Evolutionary conservation across 1,140 invertebrate species (phyloP).

Genomic region (Dendroctonus ponderosae): DNA sequence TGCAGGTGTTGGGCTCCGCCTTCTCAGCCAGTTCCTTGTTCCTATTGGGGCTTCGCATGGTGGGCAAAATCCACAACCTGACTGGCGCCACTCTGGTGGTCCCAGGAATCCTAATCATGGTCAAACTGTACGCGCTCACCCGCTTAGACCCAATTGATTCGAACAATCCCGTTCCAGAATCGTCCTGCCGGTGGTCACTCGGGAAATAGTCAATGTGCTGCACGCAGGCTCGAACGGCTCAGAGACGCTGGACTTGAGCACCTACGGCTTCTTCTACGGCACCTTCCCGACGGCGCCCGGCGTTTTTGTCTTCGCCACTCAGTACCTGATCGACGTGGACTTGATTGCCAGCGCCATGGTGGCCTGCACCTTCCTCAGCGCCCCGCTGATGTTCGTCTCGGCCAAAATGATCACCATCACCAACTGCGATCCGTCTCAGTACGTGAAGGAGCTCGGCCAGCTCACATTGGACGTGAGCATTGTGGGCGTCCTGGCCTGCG

Average conservation of each 20-base stretch:
- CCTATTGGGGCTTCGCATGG: constrained; percentile 86
- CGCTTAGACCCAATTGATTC: background rate
- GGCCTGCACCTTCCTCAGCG: constrained; percentile 88
- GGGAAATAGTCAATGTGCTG: constrained; percentile 79
- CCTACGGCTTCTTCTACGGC: constrained; percentile 94
- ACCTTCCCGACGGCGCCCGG: constrained; percentile 93
- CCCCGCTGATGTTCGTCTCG: constrained; percentile 92
- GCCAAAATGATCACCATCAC: constrained; percentile 86
- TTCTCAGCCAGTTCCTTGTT: constrained; percentile 91
- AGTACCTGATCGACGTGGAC: constrained; percentile 84
- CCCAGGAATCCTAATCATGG: constrained; percentile 81
- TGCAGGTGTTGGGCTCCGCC: constrained; percentile 75
- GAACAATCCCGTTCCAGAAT: constrained; percentile 57
- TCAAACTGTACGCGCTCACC: constrained; percentile 74
- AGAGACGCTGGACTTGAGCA: constrained; percentile 78
- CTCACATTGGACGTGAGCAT: constrained; percentile 85
- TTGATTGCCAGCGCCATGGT: constrained; percentile 91
- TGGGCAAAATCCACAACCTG: constrained; percentile 81
- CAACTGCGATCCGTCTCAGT: constrained; percentile 65
- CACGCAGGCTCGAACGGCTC: constrained; percentile 65
- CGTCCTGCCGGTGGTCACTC: constrained; percentile 80
- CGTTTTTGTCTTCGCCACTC: constrained; percentile 89
- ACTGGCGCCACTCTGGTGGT: constrained; percentile 74
- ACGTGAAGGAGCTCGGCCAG: constrained; percentile 70
- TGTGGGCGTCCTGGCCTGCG: constrained; percentile 67